Evolutionary conservation across 2,113 vertebrate species (phyloP), one percentile per base, ranked within the genome.

Genomic region (Mesembrinibis cayennensis): DNA sequence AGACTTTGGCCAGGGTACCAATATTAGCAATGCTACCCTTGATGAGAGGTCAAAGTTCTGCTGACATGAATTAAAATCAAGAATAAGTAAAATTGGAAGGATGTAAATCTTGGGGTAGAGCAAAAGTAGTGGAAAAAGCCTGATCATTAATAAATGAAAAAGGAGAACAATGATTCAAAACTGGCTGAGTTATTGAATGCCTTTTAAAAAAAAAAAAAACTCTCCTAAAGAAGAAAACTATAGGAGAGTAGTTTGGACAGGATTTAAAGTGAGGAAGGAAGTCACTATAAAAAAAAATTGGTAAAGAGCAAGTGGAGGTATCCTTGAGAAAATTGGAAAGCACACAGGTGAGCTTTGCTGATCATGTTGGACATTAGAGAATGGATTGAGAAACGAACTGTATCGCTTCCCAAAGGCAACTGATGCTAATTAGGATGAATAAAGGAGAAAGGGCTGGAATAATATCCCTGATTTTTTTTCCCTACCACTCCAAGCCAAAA

Each of bases 251-350:
- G 11, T 84, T 89, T 93, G 87, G 77, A 70, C 61, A 66, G 76
- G 55, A 78, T 70, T 91, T 86, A 27, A 66, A 67, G n/a, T 14
- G 22, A 95, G 94, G 89, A 95, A 91, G 80, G 86, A 96, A 96
- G n/a, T 89, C 11, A 18, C 38, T 50, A 49, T 77, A 45, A 93
- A 38, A 49, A 62, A 32, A 66, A 70, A 32, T 32, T 79, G 42
- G 42, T 66, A 66, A 71, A 74, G 72, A 91, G 91, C 34, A 94
- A 92, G 55, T 83, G 50, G 38, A 81, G 36, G 80, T 93, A 95
- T 89, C 11, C 13, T 78, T 84, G 36, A 70, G 52, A 65, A 80
- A 66, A 49, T 1, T 27, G 10, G 21, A 74, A 78, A 62, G 15
- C 10, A 16, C 32, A 50, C 4, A 23, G 45, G 20, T 49, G 13